Conservation (phyloP, 2,888 invertebrate species). For the Myopa testacea region DNA sequence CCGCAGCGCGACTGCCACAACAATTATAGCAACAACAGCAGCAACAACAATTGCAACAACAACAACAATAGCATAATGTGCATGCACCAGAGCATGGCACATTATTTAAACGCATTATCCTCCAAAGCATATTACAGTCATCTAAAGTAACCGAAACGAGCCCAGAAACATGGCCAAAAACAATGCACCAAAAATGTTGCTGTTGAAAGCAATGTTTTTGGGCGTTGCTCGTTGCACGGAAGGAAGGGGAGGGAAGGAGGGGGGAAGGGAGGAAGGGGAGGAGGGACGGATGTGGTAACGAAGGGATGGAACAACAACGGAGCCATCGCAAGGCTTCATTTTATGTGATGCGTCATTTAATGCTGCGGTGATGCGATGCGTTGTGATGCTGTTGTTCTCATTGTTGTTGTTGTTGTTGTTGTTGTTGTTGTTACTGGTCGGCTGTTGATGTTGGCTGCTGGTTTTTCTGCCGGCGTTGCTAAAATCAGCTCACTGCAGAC, state of each 20-base stretch:
- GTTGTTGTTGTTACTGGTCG: slow-evolving; percentile 4
- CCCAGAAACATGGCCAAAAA: slow-evolving; percentile 1
- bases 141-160: not conserved
- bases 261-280: too few species aligned
- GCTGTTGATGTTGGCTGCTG: not conserved
- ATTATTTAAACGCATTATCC: slow-evolving; percentile 26
- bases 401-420: not conserved
- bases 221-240: not conserved
- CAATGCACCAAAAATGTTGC: slow-evolving; percentile 29
- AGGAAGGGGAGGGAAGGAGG: not conserved
- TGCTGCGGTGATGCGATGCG: slow-evolving; percentile 10
- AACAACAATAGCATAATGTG: slow-evolving; percentile 8
- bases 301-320: not conserved
- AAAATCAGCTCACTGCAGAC: too few species aligned
- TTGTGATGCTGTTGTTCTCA: not conserved
- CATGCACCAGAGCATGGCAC: not conserved
- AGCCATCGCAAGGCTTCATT: not conserved
- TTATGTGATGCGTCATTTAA: slow-evolving; percentile 14
- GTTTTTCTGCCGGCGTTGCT: too few species aligned
- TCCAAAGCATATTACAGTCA: not conserved
- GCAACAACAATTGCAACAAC: slow-evolving; percentile 11
- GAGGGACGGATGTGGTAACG: too few species aligned
- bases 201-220: not conserved
- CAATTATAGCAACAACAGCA: not conserved
- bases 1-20: not conserved